Conservation (phyloP, 2,888 invertebrate genomes). For the Notocelia uddmanniana region DNA sequence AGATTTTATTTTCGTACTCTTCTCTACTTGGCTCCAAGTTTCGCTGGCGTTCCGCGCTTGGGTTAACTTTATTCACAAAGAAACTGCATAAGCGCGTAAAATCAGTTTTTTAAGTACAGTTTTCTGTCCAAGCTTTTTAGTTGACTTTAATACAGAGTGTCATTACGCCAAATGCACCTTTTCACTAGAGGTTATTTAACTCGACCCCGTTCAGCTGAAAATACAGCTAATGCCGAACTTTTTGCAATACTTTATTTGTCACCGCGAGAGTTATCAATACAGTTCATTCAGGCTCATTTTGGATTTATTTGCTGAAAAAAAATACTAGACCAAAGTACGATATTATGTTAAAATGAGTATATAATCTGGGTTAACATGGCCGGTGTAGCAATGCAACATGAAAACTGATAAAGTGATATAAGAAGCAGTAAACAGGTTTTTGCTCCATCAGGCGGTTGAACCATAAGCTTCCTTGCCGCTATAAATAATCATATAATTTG, state of each 20-base stretch:
- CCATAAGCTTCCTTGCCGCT: conserved; percentile 44
- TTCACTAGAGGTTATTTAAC: conserved; percentile 6
- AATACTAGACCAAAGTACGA: conserved; percentile 65
- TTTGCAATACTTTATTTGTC: conserved; percentile 7
- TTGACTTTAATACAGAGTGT: conserved; percentile 53
- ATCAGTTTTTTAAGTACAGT: conserved; percentile 64
- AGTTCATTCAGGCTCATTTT: not conserved
- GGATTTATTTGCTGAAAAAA: conserved; percentile 39
- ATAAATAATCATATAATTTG: conserved; percentile 57
- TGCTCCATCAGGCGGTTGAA: conserved; percentile 29
- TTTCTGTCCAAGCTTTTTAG: conserved; percentile 67
- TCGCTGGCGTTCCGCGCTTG: conserved; percentile 48
- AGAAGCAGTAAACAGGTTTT: conserved; percentile 29
- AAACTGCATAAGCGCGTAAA: conserved; percentile 70
- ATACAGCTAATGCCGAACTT: not conserved
- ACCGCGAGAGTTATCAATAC: conserved; percentile 9
- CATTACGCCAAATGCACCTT: conserved; percentile 23
- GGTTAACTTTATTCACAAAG: conserved; percentile 63
- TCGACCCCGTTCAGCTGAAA: not conserved
- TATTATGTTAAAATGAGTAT: conserved; percentile 58
- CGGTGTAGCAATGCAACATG: not conserved
- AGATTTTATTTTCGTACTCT: conserved; percentile 68
- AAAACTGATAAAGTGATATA: conserved; percentile 26
- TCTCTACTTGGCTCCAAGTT: conserved; percentile 53
- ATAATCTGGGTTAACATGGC: conserved; percentile 16